Conservation (phyloP, 35 echinoderm and acorn worm species). For the Lytechinus pictus region DNA sequence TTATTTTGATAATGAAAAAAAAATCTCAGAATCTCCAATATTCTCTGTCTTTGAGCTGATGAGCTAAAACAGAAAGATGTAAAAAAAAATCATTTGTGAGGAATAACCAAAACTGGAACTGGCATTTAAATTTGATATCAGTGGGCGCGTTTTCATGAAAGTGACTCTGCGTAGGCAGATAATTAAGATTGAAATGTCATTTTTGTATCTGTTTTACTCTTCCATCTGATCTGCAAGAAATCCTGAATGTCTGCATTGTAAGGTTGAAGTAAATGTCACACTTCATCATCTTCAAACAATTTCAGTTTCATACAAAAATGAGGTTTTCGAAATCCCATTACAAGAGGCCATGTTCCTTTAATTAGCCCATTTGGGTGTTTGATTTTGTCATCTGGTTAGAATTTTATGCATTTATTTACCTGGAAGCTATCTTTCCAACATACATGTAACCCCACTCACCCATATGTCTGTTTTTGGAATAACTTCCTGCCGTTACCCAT, state of each 20-base stretch:
- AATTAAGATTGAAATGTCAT: neutral
- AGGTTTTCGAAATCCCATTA: neutral
- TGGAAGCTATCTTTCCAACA: no score
- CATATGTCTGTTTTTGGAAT: no score
- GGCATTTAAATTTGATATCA: neutral
- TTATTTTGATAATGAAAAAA: no score
- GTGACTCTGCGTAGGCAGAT: neutral
- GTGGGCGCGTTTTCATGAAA: neutral
- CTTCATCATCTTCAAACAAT: neutral
- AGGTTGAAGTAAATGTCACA: neutral
- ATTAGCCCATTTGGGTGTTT: neutral
- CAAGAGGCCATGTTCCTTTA: neutral
- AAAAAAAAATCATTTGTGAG: neutral
- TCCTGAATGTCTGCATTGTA: neutral
- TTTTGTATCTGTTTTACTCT: no score
- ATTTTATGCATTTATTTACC: neutral
- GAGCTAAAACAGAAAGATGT: neutral
- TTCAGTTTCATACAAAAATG: neutral
- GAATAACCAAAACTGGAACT: neutral
- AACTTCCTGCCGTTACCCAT: no score
- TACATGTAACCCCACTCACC: no score
- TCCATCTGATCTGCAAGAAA: neutral
- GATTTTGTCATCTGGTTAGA: neutral
- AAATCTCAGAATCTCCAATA: no score
- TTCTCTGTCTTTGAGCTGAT: no score